Percentiles rank a stretch among this genome's conserved stretches.
Conservation (phyloP, 2,888 invertebrate genomes). For the Drosophila mulleri region DNA sequence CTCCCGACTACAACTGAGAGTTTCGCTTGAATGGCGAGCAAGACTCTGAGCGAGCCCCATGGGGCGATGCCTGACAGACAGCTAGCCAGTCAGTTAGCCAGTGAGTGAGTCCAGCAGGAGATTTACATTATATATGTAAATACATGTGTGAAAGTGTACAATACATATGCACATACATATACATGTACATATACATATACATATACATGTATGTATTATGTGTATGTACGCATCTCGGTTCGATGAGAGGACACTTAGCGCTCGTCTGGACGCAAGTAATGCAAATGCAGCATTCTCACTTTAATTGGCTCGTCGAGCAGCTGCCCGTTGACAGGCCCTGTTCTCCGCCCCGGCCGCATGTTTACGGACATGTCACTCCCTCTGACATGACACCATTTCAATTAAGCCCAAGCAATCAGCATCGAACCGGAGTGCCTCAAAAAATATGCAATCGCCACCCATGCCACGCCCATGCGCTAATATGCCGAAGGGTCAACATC, state of each 20-base stretch:
- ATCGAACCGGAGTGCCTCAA: conserved; percentile 2
- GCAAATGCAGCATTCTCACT: conserved; percentile 42
- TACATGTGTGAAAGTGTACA: not conserved
- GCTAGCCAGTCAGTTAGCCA: conserved; percentile 4
- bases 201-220: too few species aligned
- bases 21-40: conserved; percentile 10
- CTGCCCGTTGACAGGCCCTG: conserved; percentile 5
- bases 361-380: conserved; percentile 3
- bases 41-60: conserved; percentile 5
- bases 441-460: too few species aligned
- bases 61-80: conserved; percentile 6
- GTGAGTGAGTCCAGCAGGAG: conserved; percentile 13
- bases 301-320: conserved; percentile 54
- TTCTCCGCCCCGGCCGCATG: not conserved
- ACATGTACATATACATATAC: not conserved
- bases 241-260: conserved; percentile 21
- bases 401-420: conserved; percentile 37
- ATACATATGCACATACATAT: not conserved
- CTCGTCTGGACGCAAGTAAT: conserved; percentile 14
- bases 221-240: conserved; percentile 6
- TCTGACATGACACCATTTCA: conserved; percentile 39
- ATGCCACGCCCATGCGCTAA: conserved; percentile 18
- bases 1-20: conserved; percentile 8
- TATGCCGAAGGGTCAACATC: conserved; percentile 14
- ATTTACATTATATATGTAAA: conserved; percentile 37